Evolutionary conservation across 2,797 vertebrate species (phyloP).

Genomic region (Lerista edwardsae): DNA sequence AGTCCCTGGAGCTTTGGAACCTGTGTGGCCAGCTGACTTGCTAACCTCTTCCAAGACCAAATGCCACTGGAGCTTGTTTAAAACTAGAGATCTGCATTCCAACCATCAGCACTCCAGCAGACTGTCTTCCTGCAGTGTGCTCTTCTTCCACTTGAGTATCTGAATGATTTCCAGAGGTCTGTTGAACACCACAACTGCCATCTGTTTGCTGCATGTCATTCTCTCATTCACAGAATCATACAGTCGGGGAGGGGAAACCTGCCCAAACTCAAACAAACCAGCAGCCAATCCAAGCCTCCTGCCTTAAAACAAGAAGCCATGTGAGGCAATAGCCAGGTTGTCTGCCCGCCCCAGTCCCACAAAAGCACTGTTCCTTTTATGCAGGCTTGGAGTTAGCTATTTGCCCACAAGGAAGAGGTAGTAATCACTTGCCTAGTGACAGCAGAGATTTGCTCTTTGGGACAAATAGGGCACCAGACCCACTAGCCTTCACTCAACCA

Average conservation of each 20-base stretch:
- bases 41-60: background rate
- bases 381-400: background rate
- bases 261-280: background rate
- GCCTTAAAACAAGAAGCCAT: background rate
- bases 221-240: background rate
- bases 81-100: background rate
- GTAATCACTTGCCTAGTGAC: background rate
- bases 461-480: background rate
- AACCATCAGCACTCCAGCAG: background rate
- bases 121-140: background rate
- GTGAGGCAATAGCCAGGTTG: background rate
- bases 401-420: background rate
- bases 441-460: background rate
- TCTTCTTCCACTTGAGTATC: background rate
- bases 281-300: background rate
- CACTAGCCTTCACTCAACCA: background rate
- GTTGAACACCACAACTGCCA: background rate
- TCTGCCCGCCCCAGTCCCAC: background rate
- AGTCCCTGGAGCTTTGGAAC: background rate
- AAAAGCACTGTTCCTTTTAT: background rate
- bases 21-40: background rate
- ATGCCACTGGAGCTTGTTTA: background rate
- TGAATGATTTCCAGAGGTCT: constrained; percentile 10
- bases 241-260: too few relatives aligned
- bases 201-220: background rate